Percentiles rank a stretch among this genome's conserved stretches.
These are phyloP conservation scores for Herminia tarsipennalis DNA, from an alignment of 2,888 invertebrate species.

Conservation along the genomic window DNA sequence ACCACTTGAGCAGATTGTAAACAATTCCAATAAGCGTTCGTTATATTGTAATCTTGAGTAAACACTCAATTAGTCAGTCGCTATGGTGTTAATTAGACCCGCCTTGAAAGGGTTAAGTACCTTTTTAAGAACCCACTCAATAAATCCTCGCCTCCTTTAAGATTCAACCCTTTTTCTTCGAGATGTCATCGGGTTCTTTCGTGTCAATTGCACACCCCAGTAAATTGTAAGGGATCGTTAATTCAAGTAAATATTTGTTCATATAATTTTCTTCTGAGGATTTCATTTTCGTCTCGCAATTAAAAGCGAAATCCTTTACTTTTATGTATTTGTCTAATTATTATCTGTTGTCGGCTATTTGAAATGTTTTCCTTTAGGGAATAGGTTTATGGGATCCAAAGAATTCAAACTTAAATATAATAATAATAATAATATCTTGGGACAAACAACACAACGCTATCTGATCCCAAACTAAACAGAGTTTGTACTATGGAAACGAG, in stretches of 20 bases:
- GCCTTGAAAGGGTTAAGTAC: constrained; percentile 66
- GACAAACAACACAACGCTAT: no score
- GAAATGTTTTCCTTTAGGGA: no score
- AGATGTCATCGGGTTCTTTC: constrained; percentile 72
- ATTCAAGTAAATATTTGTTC: constrained; percentile 82
- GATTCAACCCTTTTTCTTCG: constrained; percentile 70
- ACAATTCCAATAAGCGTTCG: constrained; percentile 29
- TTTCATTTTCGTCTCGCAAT: constrained; percentile 50
- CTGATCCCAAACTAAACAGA: no score
- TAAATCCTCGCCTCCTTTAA: constrained; percentile 60
- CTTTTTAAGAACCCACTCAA: constrained; percentile 65
- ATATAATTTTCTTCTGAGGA: constrained; percentile 68
- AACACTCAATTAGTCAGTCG: constrained; percentile 58
- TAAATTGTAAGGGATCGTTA: constrained; percentile 50
- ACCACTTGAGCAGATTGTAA: constrained; percentile 16
- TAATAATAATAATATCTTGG: no score
- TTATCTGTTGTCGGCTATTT: no score
- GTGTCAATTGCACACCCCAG: constrained; percentile 68
- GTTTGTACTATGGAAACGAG: no score
- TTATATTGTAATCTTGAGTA: constrained; percentile 41
- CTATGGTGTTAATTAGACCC: constrained; percentile 67
- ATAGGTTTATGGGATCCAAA: no score
- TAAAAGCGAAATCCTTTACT: constrained; percentile 48
- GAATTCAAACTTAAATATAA: no score
- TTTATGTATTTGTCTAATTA: constrained; percentile 37